Percentiles rank a stretch among this genome's conserved stretches.
These are phyloP conservation scores for Schlechtendalia chinensis DNA, from an alignment of 1,140 invertebrate genomes.

Conservation along the genomic window DNA sequence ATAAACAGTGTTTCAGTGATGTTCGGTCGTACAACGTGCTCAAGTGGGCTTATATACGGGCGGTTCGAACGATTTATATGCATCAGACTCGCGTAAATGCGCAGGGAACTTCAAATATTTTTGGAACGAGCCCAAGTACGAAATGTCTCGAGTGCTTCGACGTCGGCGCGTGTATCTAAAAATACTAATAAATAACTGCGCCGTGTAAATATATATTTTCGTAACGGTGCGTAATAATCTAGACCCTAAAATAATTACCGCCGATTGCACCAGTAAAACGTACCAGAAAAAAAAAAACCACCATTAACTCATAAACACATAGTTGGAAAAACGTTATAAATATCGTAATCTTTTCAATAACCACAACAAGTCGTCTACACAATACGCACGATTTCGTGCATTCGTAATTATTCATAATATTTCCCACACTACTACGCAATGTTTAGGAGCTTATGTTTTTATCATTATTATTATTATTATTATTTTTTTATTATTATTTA, in stretches of 20 bases:
- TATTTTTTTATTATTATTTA: no score
- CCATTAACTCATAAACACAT: no score
- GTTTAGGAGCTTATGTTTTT: no score
- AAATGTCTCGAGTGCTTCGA: conserved; percentile 34
- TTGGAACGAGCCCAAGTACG: conserved; percentile 32
- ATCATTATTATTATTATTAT: no score
- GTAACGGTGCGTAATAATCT: conserved; percentile 30
- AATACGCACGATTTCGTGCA: no score
- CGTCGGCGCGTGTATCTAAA: conserved; percentile 6
- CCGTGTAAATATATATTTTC: conserved; percentile 34
- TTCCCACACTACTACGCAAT: no score
- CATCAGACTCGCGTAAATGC: background rate
- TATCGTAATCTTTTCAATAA: no score
- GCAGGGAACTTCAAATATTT: background rate
- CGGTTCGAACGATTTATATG: background rate
- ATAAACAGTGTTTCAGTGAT: background rate
- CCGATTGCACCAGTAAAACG: background rate
- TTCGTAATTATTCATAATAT: no score
- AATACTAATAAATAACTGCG: conserved; percentile 41
- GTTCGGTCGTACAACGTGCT: background rate
- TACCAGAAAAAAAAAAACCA: no score
- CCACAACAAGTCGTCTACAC: no score
- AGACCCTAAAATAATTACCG: background rate
- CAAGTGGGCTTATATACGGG: background rate
- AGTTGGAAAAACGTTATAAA: no score